Percentiles rank a stretch among this genome's conserved stretches.
These are phyloP conservation scores for Bufotes viridis DNA, from an alignment of 2,797 vertebrate genomes.

Conservation along the genomic window DNA sequence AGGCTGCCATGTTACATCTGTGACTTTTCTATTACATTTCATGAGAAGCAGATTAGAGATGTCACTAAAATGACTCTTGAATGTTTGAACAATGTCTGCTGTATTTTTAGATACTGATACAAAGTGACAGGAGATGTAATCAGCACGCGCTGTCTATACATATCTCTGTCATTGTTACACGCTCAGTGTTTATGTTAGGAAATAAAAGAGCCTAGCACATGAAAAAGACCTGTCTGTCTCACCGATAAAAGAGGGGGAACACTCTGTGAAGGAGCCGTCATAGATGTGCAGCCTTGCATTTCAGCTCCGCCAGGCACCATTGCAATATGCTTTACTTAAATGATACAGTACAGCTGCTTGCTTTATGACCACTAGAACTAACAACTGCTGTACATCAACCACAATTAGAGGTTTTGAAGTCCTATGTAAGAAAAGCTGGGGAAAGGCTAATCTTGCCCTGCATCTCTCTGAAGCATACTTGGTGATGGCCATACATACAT, in stretches of 20 bases:
- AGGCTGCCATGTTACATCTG: slow-evolving; percentile 1
- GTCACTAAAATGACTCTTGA: slow-evolving; percentile 51
- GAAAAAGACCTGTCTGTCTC: slow-evolving; percentile 38
- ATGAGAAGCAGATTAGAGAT: slow-evolving; percentile 54
- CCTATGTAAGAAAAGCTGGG: neutral
- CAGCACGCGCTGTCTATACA: slow-evolving; percentile 52
- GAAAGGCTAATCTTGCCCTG: neutral
- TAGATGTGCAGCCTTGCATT: slow-evolving; percentile 14
- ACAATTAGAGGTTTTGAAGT: neutral
- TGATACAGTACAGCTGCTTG: slow-evolving; percentile 9
- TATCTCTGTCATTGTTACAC: slow-evolving; percentile 50
- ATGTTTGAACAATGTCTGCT: slow-evolving; percentile 53
- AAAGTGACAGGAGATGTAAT: slow-evolving; percentile 58
- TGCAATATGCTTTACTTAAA: slow-evolving; percentile 14
- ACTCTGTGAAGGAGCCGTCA: slow-evolving; percentile 5
- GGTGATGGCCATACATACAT: neutral
- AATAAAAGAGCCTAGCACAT: slow-evolving; percentile 41
- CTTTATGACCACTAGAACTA: neutral
- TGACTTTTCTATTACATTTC: slow-evolving; percentile 42
- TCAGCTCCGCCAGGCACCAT: neutral
- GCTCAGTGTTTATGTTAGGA: slow-evolving; percentile 32
- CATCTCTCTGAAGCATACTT: neutral
- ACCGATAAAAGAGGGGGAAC: slow-evolving; percentile 36
- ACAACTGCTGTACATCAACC: neutral
- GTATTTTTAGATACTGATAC: slow-evolving; percentile 52